Base-by-base conservation (phyloP, 2,888 invertebrate genomes). In the Linyphia triangularis region DNA sequence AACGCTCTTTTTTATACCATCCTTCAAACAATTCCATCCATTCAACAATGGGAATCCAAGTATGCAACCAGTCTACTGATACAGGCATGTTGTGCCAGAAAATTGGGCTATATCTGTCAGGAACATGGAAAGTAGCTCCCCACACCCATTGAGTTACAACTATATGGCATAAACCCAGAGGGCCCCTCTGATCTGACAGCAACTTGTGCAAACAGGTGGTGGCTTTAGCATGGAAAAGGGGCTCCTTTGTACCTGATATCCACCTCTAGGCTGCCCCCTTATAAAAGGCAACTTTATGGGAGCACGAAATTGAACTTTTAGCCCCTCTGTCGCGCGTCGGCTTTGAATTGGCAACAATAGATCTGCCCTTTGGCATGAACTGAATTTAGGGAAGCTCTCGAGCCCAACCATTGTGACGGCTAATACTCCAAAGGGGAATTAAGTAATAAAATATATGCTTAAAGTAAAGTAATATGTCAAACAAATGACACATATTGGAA, bases 61-160 rank as follows among this genome's bases (percentile, higher is more conserved):
- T 30, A 22, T 22, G 33, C 28, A 6, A 28, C 19, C 22, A 72
- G 7, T 33, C 33, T 51, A n/a, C n/a, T n/a, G n/a, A n/a, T n/a
- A n/a, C n/a, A n/a, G n/a, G 24, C 16, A 6, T 51, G 28, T 16
- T 28, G n/a, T 28, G 26, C 26, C 43, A 26, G 57, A 73, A 33
- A n/a, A 16, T 51, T 30, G 22, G 26, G 7, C n/a, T 1, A 40
- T 30, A 51, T 19, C 57, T 33, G 59, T 22, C 33, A 30, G 22
- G 59, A 16, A 7, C 30, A 7, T 40, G 57, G 57, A 33, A 22
- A 33, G 9, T 4, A 24, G 7, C 16, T 7, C 43, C 30, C 30
- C 43, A 43, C 43, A 70, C 70, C 70, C 70, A 28, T 30, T 33
- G 73, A 73, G 59, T 73, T 73, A 73, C 73, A 57, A 30, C 33